Evolutionary conservation across 2,888 invertebrate species (phyloP).

Genomic region (Exocentrus adspersus): DNA sequence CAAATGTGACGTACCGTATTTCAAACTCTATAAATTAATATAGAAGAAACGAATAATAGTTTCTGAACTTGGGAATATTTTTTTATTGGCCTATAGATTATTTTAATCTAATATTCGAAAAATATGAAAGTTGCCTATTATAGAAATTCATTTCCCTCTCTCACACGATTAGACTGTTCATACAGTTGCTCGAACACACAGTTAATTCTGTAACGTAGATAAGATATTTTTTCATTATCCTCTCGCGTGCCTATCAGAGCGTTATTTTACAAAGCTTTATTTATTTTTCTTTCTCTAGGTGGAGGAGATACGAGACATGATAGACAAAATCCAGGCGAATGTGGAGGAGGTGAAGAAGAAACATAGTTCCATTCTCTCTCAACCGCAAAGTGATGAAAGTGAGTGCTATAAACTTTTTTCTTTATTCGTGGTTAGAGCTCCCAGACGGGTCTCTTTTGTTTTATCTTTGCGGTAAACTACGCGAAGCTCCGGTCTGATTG

Average conservation of each 20-base stretch:
- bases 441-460: conserved; percentile 2
- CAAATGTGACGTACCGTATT: too few relatives aligned
- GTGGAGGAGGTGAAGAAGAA: conserved; percentile 99
- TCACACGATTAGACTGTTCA: too few relatives aligned
- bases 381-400: conserved; percentile 99
- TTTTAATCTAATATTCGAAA: too few relatives aligned
- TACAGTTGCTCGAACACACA: too few relatives aligned
- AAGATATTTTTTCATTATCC: conserved; percentile 6
- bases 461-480: neutral
- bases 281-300: conserved; percentile 71
- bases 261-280: conserved; percentile 20
- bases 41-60: too few relatives aligned
- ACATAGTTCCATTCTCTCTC: conserved; percentile 98
- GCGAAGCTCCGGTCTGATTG: conserved; percentile 1
- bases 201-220: too few relatives aligned
- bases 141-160: too few relatives aligned
- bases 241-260: neutral
- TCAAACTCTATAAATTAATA: too few relatives aligned
- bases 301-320: conserved; percentile 99
- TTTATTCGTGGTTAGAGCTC: neutral
- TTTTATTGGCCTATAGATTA: too few relatives aligned
- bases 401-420: conserved; percentile 64
- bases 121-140: too few relatives aligned
- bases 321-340: conserved; percentile 99
- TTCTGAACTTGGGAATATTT: too few relatives aligned